Conservation (phyloP, 2,888 invertebrate species). For the Parascotia fuliginaria region DNA sequence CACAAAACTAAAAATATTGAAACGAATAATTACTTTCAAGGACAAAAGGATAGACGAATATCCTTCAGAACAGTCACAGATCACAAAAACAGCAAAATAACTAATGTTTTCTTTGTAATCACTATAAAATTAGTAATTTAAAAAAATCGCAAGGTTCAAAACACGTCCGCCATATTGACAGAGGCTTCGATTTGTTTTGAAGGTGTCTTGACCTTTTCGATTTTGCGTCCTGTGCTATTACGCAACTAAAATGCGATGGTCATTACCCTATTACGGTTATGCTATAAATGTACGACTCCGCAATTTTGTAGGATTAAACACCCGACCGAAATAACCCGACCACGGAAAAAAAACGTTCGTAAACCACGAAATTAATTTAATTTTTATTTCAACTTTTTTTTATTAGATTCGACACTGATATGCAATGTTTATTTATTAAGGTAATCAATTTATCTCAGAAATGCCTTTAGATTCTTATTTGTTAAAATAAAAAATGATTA, state of each 20-base stretch:
- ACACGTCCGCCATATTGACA: conserved; percentile 80
- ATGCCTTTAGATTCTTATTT: conserved; percentile 14
- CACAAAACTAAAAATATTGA: conserved; percentile 19
- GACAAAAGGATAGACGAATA: conserved; percentile 30
- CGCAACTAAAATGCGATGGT: conserved; percentile 62
- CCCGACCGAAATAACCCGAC: conserved; percentile 41
- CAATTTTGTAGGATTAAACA: conserved; percentile 61
- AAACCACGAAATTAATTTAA: not conserved
- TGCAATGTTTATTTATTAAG: too few species aligned
- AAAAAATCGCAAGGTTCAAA: conserved; percentile 60
- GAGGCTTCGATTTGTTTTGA: conserved; percentile 83
- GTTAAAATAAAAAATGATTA: not conserved
- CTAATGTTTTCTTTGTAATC: conserved; percentile 16
- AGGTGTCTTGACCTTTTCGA: conserved; percentile 80
- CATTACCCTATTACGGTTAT: conserved; percentile 42
- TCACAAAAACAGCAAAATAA: conserved; percentile 24
- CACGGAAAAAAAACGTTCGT: conserved; percentile 30
- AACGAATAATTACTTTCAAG: conserved; percentile 41
- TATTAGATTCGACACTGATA: too few species aligned
- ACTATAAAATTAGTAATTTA: conserved; percentile 45
- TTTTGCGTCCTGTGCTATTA: conserved; percentile 76
- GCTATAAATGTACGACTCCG: conserved; percentile 43
- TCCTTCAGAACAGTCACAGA: conserved; percentile 24
- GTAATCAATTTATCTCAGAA: not conserved
- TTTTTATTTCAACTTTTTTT: too few species aligned